Conservation (phyloP, 2,113 vertebrate species). For the Myrmecophaga tridactyla region DNA sequence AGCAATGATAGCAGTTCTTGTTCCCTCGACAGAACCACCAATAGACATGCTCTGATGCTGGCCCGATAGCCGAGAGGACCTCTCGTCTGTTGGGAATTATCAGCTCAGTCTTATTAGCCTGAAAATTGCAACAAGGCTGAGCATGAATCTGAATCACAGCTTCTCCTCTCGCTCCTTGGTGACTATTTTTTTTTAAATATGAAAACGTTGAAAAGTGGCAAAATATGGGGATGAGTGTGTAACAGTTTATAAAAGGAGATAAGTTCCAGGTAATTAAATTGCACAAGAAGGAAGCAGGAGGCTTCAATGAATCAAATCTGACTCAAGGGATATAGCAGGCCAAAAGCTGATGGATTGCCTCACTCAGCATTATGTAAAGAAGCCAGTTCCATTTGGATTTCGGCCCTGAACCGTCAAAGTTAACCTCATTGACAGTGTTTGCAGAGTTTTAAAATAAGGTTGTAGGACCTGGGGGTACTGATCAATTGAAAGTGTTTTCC, state of each 20-base stretch:
- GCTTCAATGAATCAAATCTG: neutral
- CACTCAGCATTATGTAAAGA: constrained; percentile 58
- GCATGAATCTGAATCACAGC: neutral
- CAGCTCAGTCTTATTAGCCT: neutral
- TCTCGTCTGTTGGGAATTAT: neutral
- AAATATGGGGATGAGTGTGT: neutral
- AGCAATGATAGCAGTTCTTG: constrained; percentile 11
- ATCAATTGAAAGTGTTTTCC: constrained; percentile 43
- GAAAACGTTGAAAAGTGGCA: neutral
- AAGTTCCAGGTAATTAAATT: constrained; percentile 36
- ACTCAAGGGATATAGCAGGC: neutral
- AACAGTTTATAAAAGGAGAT: constrained; percentile 37
- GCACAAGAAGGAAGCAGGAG: neutral
- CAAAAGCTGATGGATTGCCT: neutral
- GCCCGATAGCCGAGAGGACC: neutral
- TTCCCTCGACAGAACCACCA: neutral
- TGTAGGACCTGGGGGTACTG: constrained; percentile 32
- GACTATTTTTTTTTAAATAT: neutral
- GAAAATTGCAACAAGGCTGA: neutral
- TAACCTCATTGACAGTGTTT: constrained; percentile 50
- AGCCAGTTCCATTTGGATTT: constrained; percentile 50
- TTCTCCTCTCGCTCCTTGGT: neutral
- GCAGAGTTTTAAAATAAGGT: constrained; percentile 57
- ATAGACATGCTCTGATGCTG: neutral
- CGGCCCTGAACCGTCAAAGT: constrained; percentile 39